Conservation (phyloP, 1,140 invertebrate species). For the Rhysida immarginata region DNA sequence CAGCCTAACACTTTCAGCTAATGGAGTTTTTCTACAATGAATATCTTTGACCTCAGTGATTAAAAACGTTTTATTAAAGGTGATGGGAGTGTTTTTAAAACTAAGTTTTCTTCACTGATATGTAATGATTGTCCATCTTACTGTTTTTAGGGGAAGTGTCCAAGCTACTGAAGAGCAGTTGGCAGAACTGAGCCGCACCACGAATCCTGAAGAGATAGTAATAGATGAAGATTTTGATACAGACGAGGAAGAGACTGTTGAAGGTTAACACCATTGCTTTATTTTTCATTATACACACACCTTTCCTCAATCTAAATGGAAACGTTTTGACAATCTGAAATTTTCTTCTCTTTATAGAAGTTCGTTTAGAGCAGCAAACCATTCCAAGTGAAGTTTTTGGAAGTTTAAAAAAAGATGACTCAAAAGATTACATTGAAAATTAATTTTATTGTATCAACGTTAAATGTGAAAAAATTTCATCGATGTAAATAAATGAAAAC, state of each 20-base stretch:
- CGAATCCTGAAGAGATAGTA: constrained; percentile 89
- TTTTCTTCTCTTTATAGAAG: constrained; percentile 31
- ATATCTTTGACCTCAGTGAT: too few relatives aligned
- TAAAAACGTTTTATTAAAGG: neutral
- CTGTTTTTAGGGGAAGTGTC: constrained; percentile 64
- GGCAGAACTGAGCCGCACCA: constrained; percentile 44
- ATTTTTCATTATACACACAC: neutral
- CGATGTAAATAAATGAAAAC: too few relatives aligned
- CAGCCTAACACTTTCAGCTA: too few relatives aligned
- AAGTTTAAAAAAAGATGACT: constrained; percentile 38
- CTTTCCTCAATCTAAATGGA: neutral
- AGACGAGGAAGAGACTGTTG: constrained; percentile 10
- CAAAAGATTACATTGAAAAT: neutral
- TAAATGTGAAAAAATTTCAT: too few relatives aligned
- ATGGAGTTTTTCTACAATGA: too few relatives aligned
- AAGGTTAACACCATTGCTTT: constrained; percentile 1
- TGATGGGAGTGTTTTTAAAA: neutral
- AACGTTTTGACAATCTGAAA: neutral
- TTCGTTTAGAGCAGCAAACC: constrained; percentile 60
- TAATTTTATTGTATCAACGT: neutral
- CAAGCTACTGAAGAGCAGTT: constrained; percentile 53
- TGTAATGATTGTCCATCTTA: neutral
- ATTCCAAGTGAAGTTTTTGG: constrained; percentile 78
- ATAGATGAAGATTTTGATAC: constrained; percentile 60
- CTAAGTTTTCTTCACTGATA: neutral